Evolutionary conservation across 2,797 vertebrate genomes (phyloP).

Genomic region (Acridotheres tristis): DNA sequence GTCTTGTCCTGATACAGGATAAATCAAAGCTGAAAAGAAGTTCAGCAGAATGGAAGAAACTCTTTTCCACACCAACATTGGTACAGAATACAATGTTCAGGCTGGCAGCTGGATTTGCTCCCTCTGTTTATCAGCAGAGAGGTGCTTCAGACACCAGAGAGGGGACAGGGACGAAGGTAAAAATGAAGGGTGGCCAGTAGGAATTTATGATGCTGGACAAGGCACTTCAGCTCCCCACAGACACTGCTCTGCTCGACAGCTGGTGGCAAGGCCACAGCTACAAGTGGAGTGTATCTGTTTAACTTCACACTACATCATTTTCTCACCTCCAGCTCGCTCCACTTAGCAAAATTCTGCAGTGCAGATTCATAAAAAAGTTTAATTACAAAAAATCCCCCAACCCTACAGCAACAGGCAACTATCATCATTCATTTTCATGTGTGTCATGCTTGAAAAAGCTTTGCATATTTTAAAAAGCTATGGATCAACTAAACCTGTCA

Average conservation of each 20-base stretch:
- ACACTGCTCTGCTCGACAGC: not conserved
- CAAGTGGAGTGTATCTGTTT: not conserved
- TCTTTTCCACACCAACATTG: not conserved
- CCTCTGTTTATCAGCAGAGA: not conserved
- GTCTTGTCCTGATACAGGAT: not conserved
- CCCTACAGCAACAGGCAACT: slow-evolving; percentile 61
- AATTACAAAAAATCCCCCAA: slow-evolving; percentile 70
- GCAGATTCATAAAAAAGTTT: slow-evolving; percentile 74
- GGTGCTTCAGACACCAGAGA: not conserved
- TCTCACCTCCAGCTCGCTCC: not conserved
- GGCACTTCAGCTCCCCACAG: not conserved
- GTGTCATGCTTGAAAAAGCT: slow-evolving; percentile 75
- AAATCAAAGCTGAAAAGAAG: not conserved
- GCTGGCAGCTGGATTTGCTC: not conserved
- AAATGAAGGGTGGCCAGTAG: not conserved
- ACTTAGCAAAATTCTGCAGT: slow-evolving; percentile 72
- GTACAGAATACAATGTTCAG: not conserved
- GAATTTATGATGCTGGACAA: not conserved
- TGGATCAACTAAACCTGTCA: slow-evolving; percentile 79
- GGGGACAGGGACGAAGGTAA: not conserved
- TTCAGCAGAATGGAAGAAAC: not conserved
- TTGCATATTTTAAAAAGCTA: slow-evolving; percentile 78
- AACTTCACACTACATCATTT: not conserved
- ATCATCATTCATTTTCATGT: slow-evolving; percentile 74
- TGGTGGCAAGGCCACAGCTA: not conserved